phyloP scores from a whole-genome alignment of 2,113 vertebrate species.

The Penelope pileata region DNA sequence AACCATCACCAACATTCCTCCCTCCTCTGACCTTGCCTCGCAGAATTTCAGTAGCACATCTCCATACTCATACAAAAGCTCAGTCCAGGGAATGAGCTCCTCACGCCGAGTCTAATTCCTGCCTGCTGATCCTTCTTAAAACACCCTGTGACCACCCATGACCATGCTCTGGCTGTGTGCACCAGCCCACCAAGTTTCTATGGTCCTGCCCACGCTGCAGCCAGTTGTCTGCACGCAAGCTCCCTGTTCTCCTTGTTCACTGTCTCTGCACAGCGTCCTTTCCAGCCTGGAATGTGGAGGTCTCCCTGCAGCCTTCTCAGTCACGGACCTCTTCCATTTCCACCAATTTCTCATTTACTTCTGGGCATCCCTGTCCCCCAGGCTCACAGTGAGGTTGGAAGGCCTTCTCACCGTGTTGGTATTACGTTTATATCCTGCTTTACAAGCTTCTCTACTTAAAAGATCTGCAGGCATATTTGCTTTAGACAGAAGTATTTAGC shows the following conservation, averaged over 20 bases:
- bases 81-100: not conserved
- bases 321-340: not conserved
- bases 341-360: not conserved
- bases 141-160: not conserved
- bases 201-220: not conserved
- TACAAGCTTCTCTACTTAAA: not conserved
- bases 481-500: not conserved
- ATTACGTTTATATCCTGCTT: not conserved
- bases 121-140: not conserved
- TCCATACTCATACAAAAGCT: not conserved
- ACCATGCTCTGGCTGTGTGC: not conserved
- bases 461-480: not conserved
- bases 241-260: not conserved
- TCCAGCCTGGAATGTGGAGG: accelerated
- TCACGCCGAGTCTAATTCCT: not conserved
- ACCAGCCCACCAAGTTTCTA: not conserved
- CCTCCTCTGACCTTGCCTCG: not conserved
- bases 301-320: not conserved
- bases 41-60: not conserved
- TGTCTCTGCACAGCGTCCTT: not conserved
- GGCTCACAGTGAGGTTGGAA: not conserved
- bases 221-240: not conserved
- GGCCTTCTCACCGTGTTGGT: not conserved
- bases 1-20: not conserved
- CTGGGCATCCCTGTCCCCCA: not conserved